phyloP scores from a whole-genome alignment of 2,113 vertebrate genomes.

The Myodes glareolus region DNA sequence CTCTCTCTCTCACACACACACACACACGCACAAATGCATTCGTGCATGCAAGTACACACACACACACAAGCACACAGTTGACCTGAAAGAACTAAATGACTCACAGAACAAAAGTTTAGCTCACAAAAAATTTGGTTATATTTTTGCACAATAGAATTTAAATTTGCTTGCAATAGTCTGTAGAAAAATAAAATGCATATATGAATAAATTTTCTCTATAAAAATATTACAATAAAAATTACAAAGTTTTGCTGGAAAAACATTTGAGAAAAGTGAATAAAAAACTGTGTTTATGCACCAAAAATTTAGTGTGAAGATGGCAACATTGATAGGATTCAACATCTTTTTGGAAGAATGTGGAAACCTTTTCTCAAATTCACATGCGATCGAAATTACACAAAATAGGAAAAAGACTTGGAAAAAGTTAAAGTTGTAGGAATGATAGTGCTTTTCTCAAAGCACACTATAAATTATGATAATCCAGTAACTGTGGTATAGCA shows the following conservation, averaged over 20 bases:
- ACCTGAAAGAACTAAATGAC: not conserved
- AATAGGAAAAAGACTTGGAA: not conserved
- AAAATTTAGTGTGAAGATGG: not conserved
- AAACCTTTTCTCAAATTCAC: not conserved
- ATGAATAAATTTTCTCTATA: not conserved
- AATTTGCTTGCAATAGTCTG: not conserved
- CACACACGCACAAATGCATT: not conserved
- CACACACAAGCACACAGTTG: not conserved
- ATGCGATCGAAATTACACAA: not conserved
- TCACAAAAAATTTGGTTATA: not conserved
- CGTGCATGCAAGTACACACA: not conserved
- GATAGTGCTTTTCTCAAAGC: not conserved
- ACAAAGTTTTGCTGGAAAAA: not conserved
- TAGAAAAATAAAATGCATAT: not conserved
- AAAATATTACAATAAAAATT: not conserved
- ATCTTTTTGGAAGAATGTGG: not conserved
- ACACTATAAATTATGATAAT: not conserved
- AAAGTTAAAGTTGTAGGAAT: not conserved
- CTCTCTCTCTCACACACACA: not conserved
- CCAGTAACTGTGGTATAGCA: not conserved
- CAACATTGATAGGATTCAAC: not conserved
- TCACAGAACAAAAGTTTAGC: not conserved
- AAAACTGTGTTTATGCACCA: not conserved
- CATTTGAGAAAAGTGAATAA: not conserved
- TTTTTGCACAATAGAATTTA: not conserved